Evolutionary conservation across 2,113 vertebrate species (phyloP), one percentile per base, ranked within the genome.

Genomic region (Scatophagus argus): DNA sequence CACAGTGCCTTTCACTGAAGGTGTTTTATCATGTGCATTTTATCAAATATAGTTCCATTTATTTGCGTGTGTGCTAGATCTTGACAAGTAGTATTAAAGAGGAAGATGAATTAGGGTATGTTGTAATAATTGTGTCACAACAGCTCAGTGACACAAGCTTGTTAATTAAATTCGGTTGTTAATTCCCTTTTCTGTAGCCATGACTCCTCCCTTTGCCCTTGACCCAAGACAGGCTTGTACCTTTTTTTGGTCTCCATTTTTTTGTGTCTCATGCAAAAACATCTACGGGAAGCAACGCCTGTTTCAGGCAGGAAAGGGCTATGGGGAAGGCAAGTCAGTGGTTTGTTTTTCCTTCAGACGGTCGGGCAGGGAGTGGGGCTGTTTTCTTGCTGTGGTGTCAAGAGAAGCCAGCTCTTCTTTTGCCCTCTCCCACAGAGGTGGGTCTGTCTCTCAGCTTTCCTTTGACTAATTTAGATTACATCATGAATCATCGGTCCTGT

Each of bases 321-420:
- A 39, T n/a, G 47, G 56, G 69, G 72, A 54, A 64, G 67, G 52
- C 32, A 9, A 81, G 74, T 79, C 60, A 43, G 70, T 68, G 71
- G 86, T 88, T 87, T 92, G 79, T 88, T 89, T 88, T 86, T 77
- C 60, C 58, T 39, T 62, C 78, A 85, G 86, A 79, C 73, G 36
- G 63, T 72, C 60, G 2, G 3, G 9, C 47, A 43, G 55, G 29
- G 52, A 14, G 69, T 47, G 44, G 16, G 52, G 43, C 4, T 68
- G 77, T 84, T 84, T 85, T 85, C 58, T 80, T 64, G 32, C 82
- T 67, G 44, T 70, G 67, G 68, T 79, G 79, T 75, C 81, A 75
- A 71, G 82, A 79, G 68, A 68, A 61, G 61, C 34, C 46, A 60
- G 23, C 65, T 82, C 43, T 63, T 65, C 52, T 64, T 54, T 27